phyloP scores from a whole-genome alignment of 2,888 invertebrate species.

The Tenthredo livida region DNA sequence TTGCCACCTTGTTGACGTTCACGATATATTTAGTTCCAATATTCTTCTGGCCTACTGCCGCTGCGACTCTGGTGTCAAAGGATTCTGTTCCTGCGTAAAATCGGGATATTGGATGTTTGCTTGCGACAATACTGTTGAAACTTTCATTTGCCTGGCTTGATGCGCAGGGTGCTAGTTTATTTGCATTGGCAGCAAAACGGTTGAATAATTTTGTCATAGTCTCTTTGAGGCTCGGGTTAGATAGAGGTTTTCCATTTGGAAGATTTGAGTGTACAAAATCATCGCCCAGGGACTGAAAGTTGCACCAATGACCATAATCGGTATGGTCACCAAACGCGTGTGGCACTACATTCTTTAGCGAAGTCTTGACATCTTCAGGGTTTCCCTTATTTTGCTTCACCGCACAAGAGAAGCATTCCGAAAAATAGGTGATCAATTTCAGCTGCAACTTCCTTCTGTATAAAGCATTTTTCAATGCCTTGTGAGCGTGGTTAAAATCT shows the following conservation, averaged over 20 bases:
- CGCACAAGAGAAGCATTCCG: slow-evolving; percentile 50
- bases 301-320: slow-evolving; percentile 52
- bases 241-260: slow-evolving; percentile 50
- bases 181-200: slow-evolving; percentile 43
- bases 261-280: slow-evolving; percentile 37
- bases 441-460: slow-evolving; percentile 52
- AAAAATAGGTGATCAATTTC: slow-evolving; percentile 52
- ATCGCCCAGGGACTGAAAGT: background rate
- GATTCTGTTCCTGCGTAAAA: slow-evolving; percentile 58
- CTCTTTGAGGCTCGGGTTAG: slow-evolving; percentile 17
- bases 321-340: slow-evolving; percentile 56
- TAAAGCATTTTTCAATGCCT: slow-evolving; percentile 50
- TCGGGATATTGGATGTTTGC: slow-evolving; percentile 58
- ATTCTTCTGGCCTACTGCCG: slow-evolving; percentile 56
- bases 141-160: slow-evolving; percentile 59
- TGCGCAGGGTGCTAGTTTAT: slow-evolving; percentile 52
- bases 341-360: slow-evolving; percentile 54
- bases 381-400: slow-evolving; percentile 56
- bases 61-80: slow-evolving; percentile 52
- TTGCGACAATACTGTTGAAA: slow-evolving; percentile 55
- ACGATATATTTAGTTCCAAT: slow-evolving; percentile 51
- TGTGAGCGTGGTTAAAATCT: slow-evolving; percentile 55
- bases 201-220: slow-evolving; percentile 51
- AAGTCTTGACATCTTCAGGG: slow-evolving; percentile 39
- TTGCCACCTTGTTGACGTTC: slow-evolving; percentile 40